phyloP scores from a whole-genome alignment of 2,888 invertebrate genomes.

The Campopleginae sp. region DNA sequence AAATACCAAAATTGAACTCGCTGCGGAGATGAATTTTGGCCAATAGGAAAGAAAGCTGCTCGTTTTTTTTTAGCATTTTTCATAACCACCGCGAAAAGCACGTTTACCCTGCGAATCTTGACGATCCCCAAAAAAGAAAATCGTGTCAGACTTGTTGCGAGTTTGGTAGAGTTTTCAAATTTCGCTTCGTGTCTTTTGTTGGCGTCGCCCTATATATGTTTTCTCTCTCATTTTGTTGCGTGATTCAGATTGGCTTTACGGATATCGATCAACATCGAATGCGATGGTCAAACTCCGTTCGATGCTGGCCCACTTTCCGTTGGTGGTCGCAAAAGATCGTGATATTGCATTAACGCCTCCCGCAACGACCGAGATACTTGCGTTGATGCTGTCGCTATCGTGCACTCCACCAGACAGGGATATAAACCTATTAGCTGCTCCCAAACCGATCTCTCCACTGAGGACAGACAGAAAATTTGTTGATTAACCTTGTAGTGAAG shows the following conservation, averaged over 20 bases:
- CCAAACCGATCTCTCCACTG: constrained; percentile 96
- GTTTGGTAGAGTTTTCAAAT: not conserved
- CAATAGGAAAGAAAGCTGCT: constrained; percentile 54
- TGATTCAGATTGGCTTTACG: constrained; percentile 63
- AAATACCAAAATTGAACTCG: constrained; percentile 24
- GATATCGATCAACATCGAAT: constrained; percentile 45
- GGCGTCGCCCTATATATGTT: not conserved
- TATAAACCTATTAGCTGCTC: constrained; percentile 96
- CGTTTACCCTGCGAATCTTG: constrained; percentile 40
- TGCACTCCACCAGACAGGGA: constrained; percentile 94
- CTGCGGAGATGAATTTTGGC: constrained; percentile 38
- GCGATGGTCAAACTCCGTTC: constrained; percentile 81
- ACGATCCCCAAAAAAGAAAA: not conserved
- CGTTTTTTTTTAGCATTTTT: constrained; percentile 23
- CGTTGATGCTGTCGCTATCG: constrained; percentile 90
- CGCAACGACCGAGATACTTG: constrained; percentile 92
- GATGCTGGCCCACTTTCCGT: constrained; percentile 76
- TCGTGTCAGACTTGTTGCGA: not conserved
- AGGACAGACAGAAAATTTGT: not conserved
- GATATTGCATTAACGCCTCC: constrained; percentile 95
- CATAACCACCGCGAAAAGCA: not conserved
- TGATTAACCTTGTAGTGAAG: not conserved
- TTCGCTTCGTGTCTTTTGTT: not conserved
- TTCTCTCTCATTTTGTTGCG: constrained; percentile 57
- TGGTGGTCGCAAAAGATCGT: constrained; percentile 91